Evolutionary conservation across 2,888 invertebrate species (phyloP).

Genomic region (Blastobasis adustella): DNA sequence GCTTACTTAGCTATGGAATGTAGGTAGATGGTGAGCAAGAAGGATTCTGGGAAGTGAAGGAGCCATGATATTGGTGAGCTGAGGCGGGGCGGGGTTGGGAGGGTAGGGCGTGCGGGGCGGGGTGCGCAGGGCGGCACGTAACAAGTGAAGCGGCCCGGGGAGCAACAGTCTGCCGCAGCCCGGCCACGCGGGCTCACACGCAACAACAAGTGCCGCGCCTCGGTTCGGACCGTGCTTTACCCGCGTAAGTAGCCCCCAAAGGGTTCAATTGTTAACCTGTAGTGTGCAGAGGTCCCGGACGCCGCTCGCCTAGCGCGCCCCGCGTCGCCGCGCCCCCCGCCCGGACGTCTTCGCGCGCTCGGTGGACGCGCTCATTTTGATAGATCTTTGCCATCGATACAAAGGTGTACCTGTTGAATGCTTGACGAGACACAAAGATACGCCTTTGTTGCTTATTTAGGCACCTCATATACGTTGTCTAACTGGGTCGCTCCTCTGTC

Average conservation of each 20-base stretch:
- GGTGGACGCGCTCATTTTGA: conserved; percentile 31
- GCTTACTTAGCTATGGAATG: too few species aligned
- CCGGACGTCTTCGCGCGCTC: conserved; percentile 11
- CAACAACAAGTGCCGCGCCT: conserved; percentile 44
- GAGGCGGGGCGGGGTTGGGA: conserved; percentile 43
- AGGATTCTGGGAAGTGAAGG: conserved; percentile 63
- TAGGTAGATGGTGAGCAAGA: conserved; percentile 19
- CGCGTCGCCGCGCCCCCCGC: conserved; percentile 9
- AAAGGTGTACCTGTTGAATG: conserved; percentile 60
- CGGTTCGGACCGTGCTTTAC: conserved; percentile 32
- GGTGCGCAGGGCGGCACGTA: conserved; percentile 61
- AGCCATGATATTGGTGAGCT: conserved; percentile 58
- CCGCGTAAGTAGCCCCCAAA: conserved; percentile 59
- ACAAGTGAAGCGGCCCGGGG: conserved; percentile 73
- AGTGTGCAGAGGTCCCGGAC: conserved; percentile 20
- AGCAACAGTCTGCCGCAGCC: conserved; percentile 75
- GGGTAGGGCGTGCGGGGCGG: conserved; percentile 23
- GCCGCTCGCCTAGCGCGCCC: conserved; percentile 10
- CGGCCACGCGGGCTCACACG: conserved; percentile 67
- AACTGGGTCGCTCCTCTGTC: too few species aligned
- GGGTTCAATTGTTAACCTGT: conserved; percentile 39
- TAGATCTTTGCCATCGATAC: conserved; percentile 37
- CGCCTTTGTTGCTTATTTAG: conserved; percentile 8
- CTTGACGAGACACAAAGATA: conserved; percentile 33
- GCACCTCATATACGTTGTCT: neutral